These are phyloP conservation scores for Pseudois nayaur DNA, from an alignment of 2,113 vertebrate species.

Conservation along the genomic window DNA sequence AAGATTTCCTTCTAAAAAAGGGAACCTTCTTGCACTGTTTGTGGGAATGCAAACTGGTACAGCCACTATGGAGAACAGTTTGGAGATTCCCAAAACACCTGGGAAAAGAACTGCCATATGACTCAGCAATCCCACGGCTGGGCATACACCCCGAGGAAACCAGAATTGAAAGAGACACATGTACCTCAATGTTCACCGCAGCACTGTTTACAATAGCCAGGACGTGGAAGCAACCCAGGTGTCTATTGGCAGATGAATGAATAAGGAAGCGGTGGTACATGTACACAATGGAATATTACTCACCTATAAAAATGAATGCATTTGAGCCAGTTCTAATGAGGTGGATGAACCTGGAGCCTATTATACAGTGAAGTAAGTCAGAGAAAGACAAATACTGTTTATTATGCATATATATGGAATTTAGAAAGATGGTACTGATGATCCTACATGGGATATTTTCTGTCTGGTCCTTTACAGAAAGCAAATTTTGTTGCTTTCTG, in stretches of 20 bases:
- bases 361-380: background rate
- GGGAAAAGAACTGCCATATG: background rate
- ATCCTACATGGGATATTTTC: background rate
- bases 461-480: background rate
- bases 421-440: background rate
- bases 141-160: background rate
- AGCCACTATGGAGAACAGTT: background rate
- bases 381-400: background rate
- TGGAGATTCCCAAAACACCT: accelerated
- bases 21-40: background rate
- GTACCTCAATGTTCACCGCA: background rate
- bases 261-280: background rate
- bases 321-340: background rate
- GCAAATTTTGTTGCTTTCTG: background rate
- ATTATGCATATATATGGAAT: background rate
- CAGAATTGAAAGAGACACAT: background rate
- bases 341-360: background rate
- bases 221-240: too few species aligned
- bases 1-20: background rate
- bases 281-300: background rate
- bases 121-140: background rate
- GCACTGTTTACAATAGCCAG: background rate
- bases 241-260: background rate
- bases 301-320: background rate
- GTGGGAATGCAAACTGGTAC: background rate